Evolutionary conservation across 2,888 invertebrate species (phyloP).

Genomic region (Selenia dentaria): DNA sequence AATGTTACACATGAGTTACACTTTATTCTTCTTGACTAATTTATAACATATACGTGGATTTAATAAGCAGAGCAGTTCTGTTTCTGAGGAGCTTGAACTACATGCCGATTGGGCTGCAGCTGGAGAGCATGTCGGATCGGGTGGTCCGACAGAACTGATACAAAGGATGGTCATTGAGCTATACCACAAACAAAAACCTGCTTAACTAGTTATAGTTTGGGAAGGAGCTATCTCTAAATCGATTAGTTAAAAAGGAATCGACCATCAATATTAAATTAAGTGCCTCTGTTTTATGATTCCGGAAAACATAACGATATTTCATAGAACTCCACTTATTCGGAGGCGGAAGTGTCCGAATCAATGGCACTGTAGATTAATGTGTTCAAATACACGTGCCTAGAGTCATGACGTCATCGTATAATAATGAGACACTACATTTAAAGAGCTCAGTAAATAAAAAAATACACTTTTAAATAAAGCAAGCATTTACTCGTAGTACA

Average conservation of each 20-base stretch:
- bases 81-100: too few species aligned
- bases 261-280: slow-evolving; percentile 2
- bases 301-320: slow-evolving; percentile 16
- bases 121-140: too few species aligned
- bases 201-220: too few species aligned
- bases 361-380: slow-evolving; percentile 38
- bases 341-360: slow-evolving; percentile 41
- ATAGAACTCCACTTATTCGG: slow-evolving; percentile 5
- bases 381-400: slow-evolving; percentile 33
- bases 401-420: slow-evolving; percentile 10
- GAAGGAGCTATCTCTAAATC: not conserved
- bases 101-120: too few species aligned
- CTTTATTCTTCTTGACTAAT: not conserved
- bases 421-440: not conserved
- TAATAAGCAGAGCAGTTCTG: too few species aligned
- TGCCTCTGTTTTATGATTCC: not conserved
- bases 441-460: not conserved
- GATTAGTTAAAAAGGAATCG: not conserved
- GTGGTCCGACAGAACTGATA: too few species aligned
- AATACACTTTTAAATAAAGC: too few species aligned
- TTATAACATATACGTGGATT: too few species aligned
- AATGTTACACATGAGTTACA: not conserved
- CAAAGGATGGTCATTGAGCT: too few species aligned
- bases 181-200: too few species aligned
- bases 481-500: too few species aligned